Percentiles rank a stretch among this genome's conserved stretches.
Conservation (phyloP, 1,140 invertebrate species). For the Drosophila arawakana region DNA sequence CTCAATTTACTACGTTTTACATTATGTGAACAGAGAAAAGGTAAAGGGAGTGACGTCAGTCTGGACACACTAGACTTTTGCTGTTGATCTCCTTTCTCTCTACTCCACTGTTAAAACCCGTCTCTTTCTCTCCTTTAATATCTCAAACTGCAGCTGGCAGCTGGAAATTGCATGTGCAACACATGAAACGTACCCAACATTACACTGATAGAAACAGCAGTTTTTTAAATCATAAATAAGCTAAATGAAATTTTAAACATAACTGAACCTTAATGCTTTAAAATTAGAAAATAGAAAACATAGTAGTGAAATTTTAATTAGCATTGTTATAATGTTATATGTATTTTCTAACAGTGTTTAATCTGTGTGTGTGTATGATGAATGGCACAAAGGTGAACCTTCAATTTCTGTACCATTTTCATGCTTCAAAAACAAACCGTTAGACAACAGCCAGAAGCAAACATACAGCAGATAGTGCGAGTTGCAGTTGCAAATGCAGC, state of each 20-base stretch:
- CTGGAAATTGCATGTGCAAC: conserved; percentile 71
- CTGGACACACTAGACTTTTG: conserved; percentile 10
- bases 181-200: conserved; percentile 7
- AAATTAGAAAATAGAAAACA: too few species aligned
- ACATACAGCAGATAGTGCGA: conserved; percentile 13
- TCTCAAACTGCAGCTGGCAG: conserved; percentile 66
- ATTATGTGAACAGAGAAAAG: conserved; percentile 43
- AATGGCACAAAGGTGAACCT: conserved; percentile 40
- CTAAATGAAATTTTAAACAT: too few species aligned
- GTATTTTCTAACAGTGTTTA: too few species aligned
- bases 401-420: conserved; percentile 34
- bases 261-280: too few species aligned
- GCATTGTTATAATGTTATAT: too few species aligned
- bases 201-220: too few species aligned
- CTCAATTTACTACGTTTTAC: conserved; percentile 77
- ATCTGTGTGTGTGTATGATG: conserved; percentile 14
- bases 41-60: background rate
- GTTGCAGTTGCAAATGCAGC: conserved; percentile 25
- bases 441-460: conserved; percentile 22
- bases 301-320: too few species aligned
- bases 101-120: background rate
- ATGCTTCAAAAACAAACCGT: conserved; percentile 43
- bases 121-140: background rate
- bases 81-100: conserved; percentile 10
- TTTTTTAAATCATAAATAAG: too few species aligned